phyloP scores from a whole-genome alignment of 2,888 invertebrate species.

The Caenorhabditis parvicauda region DNA sequence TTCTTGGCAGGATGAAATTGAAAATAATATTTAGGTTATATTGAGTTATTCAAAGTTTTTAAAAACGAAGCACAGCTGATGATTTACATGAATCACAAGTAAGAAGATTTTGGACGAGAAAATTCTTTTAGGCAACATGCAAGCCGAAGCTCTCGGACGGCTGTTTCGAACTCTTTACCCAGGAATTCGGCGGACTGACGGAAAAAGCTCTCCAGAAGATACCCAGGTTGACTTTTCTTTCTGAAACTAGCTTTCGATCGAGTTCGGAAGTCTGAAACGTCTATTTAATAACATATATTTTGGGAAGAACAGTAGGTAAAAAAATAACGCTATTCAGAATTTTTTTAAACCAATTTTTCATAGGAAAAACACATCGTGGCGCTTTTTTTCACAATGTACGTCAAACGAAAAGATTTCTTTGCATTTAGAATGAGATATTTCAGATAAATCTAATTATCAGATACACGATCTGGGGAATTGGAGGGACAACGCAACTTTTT shows the following conservation, averaged over 20 bases:
- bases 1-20: not conserved
- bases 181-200: constrained; percentile 59
- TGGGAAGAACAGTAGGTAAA: not conserved
- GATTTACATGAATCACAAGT: constrained; percentile 3
- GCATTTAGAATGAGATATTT: no score
- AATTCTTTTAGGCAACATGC: constrained; percentile 39
- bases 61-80: no score
- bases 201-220: constrained; percentile 56
- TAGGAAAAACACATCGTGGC: no score
- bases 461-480: no score
- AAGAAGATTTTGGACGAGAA: constrained; percentile 8
- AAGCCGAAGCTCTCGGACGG: constrained; percentile 71
- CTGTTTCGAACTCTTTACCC: constrained; percentile 99
- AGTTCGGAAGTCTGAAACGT: not conserved
- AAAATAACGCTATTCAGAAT: not conserved
- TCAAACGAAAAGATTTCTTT: no score
- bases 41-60: not conserved
- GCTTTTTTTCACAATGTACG: no score
- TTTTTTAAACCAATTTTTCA: no score
- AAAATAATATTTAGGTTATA: not conserved
- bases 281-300: not conserved
- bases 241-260: not conserved
- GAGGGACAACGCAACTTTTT: no score
- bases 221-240: constrained; percentile 38
- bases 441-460: no score